These are phyloP conservation scores for Lucinisca nassula DNA, from an alignment of 2,888 invertebrate genomes.

Conservation along the genomic window DNA sequence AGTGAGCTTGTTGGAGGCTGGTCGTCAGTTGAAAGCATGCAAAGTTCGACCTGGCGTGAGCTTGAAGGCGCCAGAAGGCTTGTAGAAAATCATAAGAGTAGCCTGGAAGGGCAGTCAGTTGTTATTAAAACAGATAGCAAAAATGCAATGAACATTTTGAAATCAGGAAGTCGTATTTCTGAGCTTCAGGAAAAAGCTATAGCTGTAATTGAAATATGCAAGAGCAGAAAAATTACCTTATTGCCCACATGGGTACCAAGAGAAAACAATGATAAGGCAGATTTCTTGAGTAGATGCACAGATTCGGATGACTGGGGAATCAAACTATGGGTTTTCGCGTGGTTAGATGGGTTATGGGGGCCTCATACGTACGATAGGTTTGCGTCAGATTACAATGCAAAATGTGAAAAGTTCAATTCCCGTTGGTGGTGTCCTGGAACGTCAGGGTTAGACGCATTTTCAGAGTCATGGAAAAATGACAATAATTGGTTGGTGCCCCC, in stretches of 20 bases:
- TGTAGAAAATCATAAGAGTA: background rate
- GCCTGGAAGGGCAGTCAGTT: background rate
- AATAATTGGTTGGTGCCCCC: too few species aligned
- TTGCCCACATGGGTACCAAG: constrained; percentile 57
- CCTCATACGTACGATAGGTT: constrained; percentile 59
- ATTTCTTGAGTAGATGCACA: constrained; percentile 51
- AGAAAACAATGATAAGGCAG: constrained; percentile 48
- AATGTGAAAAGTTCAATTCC: background rate
- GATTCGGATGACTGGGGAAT: constrained; percentile 68
- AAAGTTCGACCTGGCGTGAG: constrained; percentile 65
- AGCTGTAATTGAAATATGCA: constrained; percentile 39
- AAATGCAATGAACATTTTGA: background rate
- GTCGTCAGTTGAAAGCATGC: constrained; percentile 30
- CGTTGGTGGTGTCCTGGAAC: background rate
- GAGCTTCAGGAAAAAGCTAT: constrained; percentile 53
- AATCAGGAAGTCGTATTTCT: background rate
- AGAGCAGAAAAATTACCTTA: constrained; percentile 24
- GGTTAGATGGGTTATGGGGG: constrained; percentile 49
- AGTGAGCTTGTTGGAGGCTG: constrained; percentile 33
- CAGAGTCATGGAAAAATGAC: too few species aligned
- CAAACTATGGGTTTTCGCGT: constrained; percentile 34
- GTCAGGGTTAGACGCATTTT: too few species aligned
- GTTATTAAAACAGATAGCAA: background rate
- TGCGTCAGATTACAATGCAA: constrained; percentile 25
- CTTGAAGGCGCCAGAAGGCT: constrained; percentile 48